phyloP scores from a whole-genome alignment of 1,140 invertebrate species.

The Aphaenogaster floridana region DNA sequence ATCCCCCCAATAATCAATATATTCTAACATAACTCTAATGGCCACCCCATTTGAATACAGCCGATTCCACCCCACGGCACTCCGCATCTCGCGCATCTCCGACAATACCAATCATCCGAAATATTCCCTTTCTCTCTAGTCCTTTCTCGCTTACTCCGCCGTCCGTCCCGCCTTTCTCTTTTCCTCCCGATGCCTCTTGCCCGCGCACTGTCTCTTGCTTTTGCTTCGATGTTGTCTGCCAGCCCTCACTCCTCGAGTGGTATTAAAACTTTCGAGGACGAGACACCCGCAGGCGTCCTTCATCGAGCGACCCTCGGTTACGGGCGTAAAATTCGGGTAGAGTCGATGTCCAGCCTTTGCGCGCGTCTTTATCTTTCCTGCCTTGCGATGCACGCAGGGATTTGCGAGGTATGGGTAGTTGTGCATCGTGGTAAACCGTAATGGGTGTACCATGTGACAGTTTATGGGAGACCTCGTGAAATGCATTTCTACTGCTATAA shows the following conservation, averaged over 20 bases:
- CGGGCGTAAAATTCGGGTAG: constrained; percentile 74
- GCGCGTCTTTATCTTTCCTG: constrained; percentile 63
- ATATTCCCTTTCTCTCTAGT: constrained; percentile 78
- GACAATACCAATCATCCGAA: constrained; percentile 86
- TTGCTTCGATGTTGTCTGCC: constrained; percentile 76
- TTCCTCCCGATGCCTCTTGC: constrained; percentile 51
- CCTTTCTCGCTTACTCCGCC: constrained; percentile 55
- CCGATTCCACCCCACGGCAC: constrained; percentile 80
- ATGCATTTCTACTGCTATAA: neutral
- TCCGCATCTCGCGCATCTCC: constrained; percentile 77
- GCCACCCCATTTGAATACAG: constrained; percentile 86
- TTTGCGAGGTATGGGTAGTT: constrained; percentile 2
- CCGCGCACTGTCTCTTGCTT: constrained; percentile 72
- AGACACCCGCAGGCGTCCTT: constrained; percentile 76
- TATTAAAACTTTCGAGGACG: constrained; percentile 85
- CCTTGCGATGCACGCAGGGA: neutral
- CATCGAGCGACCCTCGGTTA: constrained; percentile 64
- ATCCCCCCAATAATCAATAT: constrained; percentile 87
- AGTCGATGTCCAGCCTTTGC: constrained; percentile 80
- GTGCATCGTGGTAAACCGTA: constrained; percentile 44
- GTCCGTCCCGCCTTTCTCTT: constrained; percentile 59
- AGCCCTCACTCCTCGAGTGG: constrained; percentile 82
- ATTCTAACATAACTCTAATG: constrained; percentile 87
- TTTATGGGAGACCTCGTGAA: constrained; percentile 15
- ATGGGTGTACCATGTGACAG: constrained; percentile 31